These are phyloP conservation scores for Porites australiensis DNA, from an alignment of 64 coral and sea anemone species.

Conservation along the genomic window DNA sequence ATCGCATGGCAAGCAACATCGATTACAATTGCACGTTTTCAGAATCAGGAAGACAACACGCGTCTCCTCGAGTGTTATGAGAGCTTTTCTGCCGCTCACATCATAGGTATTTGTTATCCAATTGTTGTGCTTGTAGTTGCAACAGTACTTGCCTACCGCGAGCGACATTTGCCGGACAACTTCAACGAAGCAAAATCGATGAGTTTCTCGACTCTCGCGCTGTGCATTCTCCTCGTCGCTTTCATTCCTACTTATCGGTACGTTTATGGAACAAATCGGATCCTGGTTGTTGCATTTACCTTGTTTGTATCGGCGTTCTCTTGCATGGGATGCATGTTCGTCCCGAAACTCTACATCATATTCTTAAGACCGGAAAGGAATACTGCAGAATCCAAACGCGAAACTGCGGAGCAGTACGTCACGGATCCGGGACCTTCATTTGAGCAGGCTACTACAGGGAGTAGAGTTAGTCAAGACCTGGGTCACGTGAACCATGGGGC, in stretches of 20 bases:
- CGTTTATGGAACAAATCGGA: conserved; percentile 79
- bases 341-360: conserved; percentile 91
- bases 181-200: conserved; percentile 91
- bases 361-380: conserved; percentile 71
- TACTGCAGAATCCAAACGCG: not conserved
- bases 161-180: conserved; percentile 80
- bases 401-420: conserved; percentile 7
- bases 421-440: not conserved
- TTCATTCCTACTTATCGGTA: conserved; percentile 95
- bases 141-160: conserved; percentile 85
- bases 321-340: conserved; percentile 80
- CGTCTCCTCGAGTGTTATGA: conserved; percentile 82
- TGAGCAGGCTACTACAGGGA: conserved; percentile 3
- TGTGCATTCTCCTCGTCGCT: conserved; percentile 88
- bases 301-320: conserved; percentile 82
- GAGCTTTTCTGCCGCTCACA: conserved; percentile 42
- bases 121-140: conserved; percentile 68
- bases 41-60: conserved; percentile 64
- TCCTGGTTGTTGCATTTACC: conserved; percentile 80
- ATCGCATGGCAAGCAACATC: conserved; percentile 62
- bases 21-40: conserved; percentile 42
- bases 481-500: conserved; percentile 21
- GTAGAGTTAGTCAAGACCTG: not conserved
- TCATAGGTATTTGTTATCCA: conserved; percentile 75
- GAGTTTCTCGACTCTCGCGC: conserved; percentile 89